Base-by-base conservation (phyloP, 1,140 invertebrate genomes). In the Phocides pigmalion region DNA sequence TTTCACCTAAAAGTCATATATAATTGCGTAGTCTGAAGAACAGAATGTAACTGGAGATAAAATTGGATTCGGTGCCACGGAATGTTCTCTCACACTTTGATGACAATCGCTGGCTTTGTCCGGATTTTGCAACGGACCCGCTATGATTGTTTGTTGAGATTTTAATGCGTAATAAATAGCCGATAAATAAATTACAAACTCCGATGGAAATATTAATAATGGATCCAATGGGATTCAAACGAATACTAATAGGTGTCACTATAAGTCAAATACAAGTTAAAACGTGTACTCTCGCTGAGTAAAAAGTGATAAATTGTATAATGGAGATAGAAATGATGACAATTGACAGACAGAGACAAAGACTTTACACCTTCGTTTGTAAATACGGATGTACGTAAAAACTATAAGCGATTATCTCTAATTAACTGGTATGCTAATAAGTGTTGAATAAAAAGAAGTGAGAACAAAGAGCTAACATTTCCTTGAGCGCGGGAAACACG, bases 1-100 rank as follows among this genome's bases (percentile, higher is more conserved):
- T 82, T 80, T 80, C 69, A 66, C 79, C 76, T 63, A 80, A 82
- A 84, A 87, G 79, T 84, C 75, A 80, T 82, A 81, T 83, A 79
- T 87, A 86, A 88, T 90, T 85, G 80, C 69, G 56, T 51, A 67
- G 68, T 64, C 35, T 22, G 54, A 28, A 22, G 17, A 42, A 46
- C 47, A 32, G 63, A 66, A 61, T 61, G 64, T 44, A 61, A 59
- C 28, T 14, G 37, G 56, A 70, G 68, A 74, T 66, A 54, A 63
- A 51, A 66, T 44, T 68, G 70, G 59, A 66, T 73, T 70, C 56
- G 54, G 47, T 59, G 47, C 50, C 25, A 32, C 41, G 62, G 63
- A 69, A 74, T 75, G 69, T 77, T 81, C 71, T 61, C 62, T 63
- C 62, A 78, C 66, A 68, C 69, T 65, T 73, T 68, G 76, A 80